Evolutionary conservation across 2,888 invertebrate species (phyloP).

Genomic region (Lasioglossum oenotherae): DNA sequence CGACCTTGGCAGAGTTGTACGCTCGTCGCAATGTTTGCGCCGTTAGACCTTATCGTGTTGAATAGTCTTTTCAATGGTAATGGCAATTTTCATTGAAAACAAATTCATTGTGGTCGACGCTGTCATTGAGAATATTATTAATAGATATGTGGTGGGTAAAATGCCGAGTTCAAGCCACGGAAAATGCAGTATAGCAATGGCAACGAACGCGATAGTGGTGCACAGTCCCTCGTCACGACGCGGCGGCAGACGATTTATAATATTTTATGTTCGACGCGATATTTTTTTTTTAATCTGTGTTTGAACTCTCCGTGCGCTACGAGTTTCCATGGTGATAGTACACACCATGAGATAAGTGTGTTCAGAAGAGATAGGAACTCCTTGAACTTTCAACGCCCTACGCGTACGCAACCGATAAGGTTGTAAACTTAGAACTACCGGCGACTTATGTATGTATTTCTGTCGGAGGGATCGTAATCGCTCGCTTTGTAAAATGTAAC

Average conservation of each 20-base stretch:
- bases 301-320: background rate
- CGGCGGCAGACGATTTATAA: background rate
- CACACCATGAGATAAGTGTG: slow-evolving; percentile 17
- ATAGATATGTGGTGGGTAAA: background rate
- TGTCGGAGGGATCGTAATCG: background rate
- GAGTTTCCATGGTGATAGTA: slow-evolving; percentile 7
- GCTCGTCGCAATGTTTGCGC: background rate
- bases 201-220: background rate
- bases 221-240: background rate
- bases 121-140: background rate
- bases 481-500: background rate
- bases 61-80: background rate
- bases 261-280: background rate
- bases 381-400: slow-evolving; percentile 17
- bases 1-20: background rate
- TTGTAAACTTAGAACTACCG: slow-evolving; percentile 1
- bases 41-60: background rate
- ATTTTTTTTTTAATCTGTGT: background rate
- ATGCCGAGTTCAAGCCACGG: background rate
- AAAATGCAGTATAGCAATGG: background rate
- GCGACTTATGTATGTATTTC: background rate
- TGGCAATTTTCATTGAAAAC: background rate
- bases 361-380: slow-evolving; percentile 12
- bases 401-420: slow-evolving; percentile 20
- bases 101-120: background rate